Evolutionary conservation across 2,113 vertebrate species (phyloP), one percentile per base, ranked within the genome.

Genomic region (Amazona guildingii): DNA sequence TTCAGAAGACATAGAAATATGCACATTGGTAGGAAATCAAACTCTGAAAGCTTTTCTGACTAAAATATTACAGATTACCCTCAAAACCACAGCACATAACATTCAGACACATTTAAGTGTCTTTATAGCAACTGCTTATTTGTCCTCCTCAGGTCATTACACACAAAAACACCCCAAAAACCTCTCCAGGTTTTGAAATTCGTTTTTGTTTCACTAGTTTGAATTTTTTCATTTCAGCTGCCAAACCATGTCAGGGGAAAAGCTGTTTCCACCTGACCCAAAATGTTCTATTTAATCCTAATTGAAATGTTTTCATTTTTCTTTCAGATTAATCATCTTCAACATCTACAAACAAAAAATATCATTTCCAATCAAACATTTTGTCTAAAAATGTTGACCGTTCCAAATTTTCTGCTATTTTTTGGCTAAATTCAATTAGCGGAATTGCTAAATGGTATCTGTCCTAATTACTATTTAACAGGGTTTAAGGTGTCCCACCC

Each of bases 231-330:
- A 90, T 85, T 97, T 96, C 84, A 92, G 92, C 44, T 97, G 95
- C 95, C 94, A 96, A 97, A 83, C 75, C 78, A 95, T 95, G 87
- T 85, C 85, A 94, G 72, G 49, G 73, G 74, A 92, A 95, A 97
- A 97, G 94, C 94, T 97, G 94, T 92, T 94, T 94, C 91, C 78
- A 96, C 94, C 94, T 95, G 94, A 96, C 96, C 94, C 72, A 95
- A 95, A 97, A 86, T 94, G 82, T 90, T 97, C 93, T 91, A 90
- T 95, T 94, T 88, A 88, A 94, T 85, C 70, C 68, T 93, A 95
- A 95, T 70, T 96, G 93, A 94, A 96, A 95, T 95, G 94, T 96
- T 96, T 97, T 95, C 93, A 77, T 90, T 90, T 94, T 74, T 95
- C 82, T 91, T 91, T 92, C 95, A 92, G 78, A 95, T 96, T 95